phyloP scores from a whole-genome alignment of 1,140 invertebrate species.

The Myzus persicae region DNA sequence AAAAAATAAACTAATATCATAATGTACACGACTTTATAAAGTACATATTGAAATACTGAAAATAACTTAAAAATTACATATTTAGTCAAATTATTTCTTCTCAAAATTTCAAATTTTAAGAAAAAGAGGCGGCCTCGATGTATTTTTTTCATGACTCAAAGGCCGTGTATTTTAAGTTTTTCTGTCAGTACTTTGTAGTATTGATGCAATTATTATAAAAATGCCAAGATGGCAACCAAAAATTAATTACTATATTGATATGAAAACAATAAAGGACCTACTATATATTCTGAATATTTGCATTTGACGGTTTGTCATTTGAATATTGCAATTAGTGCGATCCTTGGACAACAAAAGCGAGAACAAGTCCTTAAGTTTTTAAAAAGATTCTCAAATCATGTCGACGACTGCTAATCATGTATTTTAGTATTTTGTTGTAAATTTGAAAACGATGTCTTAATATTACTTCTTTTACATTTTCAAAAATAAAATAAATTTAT shows the following conservation, averaged over 20 bases:
- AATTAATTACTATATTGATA: no score
- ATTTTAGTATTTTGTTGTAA: neutral
- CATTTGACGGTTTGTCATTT: neutral
- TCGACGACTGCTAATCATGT: neutral
- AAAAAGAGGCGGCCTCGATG: neutral
- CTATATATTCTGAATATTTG: neutral
- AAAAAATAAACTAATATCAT: neutral
- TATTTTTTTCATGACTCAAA: neutral
- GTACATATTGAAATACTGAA: no score
- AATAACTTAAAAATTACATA: no score
- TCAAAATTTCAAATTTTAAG: neutral
- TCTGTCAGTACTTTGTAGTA: neutral
- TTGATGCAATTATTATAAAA: neutral
- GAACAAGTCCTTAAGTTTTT: neutral
- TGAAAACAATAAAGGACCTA: neutral
- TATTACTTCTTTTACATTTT: neutral
- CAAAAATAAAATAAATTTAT: neutral
- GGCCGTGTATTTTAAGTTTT: neutral
- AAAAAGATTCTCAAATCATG: neutral
- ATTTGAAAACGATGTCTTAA: neutral
- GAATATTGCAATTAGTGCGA: neutral
- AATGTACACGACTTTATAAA: neutral
- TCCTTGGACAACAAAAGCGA: neutral
- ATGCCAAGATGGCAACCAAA: no score
- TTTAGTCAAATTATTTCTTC: no score